Conservation (phyloP, 1,140 invertebrate species). For the Cataglyphis hispanica region DNA sequence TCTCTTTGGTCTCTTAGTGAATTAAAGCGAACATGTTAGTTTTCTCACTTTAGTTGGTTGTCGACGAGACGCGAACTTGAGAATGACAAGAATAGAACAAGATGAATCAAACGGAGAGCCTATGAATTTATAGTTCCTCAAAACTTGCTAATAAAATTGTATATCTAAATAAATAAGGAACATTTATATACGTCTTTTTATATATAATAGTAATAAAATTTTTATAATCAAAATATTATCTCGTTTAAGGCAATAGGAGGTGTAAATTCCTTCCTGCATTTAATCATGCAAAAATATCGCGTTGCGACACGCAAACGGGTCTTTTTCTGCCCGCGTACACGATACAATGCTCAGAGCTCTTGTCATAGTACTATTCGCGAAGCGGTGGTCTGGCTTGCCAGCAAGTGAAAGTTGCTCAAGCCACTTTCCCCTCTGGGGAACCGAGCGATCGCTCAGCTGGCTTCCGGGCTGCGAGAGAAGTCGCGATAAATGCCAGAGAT, state of each 20-base stretch:
- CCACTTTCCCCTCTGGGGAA: slow-evolving; percentile 84
- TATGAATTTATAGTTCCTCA: background rate
- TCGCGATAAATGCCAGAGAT: slow-evolving; percentile 75
- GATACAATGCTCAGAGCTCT: slow-evolving; percentile 46
- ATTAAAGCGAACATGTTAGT: background rate
- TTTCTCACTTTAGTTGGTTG: slow-evolving; percentile 6
- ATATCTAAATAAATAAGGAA: too few species aligned
- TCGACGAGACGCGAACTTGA: background rate
- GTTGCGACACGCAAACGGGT: background rate
- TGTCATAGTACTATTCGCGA: slow-evolving; percentile 27
- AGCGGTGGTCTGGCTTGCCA: slow-evolving; percentile 73
- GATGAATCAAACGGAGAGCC: background rate
- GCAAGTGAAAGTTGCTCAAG: slow-evolving; percentile 84
- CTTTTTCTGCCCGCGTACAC: slow-evolving; percentile 32
- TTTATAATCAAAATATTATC: background rate
- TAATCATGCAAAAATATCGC: slow-evolving; percentile 40
- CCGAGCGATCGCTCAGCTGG: slow-evolving; percentile 77
- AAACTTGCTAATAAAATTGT: background rate
- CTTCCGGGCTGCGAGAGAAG: slow-evolving; percentile 81
- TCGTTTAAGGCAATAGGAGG: background rate
- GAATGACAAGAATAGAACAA: background rate
- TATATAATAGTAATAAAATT: background rate
- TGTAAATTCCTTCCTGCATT: slow-evolving; percentile 10
- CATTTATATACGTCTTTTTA: background rate
- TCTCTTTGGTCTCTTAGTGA: background rate